Evolutionary conservation across 1,140 invertebrate genomes (phyloP), one percentile per base, ranked within the genome.

Genomic region (Pomacea maculata): DNA sequence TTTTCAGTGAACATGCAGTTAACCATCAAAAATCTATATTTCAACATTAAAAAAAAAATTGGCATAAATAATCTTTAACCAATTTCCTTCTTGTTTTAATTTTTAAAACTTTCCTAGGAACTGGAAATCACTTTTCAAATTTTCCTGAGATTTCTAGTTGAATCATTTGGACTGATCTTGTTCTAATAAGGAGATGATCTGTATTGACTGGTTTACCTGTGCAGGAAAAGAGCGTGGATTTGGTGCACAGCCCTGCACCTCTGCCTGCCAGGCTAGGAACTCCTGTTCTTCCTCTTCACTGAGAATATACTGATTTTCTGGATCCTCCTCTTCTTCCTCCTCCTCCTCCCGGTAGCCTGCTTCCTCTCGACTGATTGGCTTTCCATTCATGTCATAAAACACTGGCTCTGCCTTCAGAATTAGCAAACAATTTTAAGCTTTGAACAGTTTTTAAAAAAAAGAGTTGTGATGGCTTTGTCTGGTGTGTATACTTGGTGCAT

Each of bases 341-440:
- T 82, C 81, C 63, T 85, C 83, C 29, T 83, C 82, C 57, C 68
- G 65, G 78, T 80, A 86, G 9, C 86, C 86, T 57, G 86, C 86
- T 64, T 87, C 83, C 70, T 83, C 79, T 25, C 85, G 82, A 25
- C 80, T 82, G 54, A 87, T 87, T 34, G 76, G 79, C 65, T 86
- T 83, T 9, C 86, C 86, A 75, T 83, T 68, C 57, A 79, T 75
- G 71, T 87, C 83, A 71, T 83, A 87, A 80, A 86, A 87, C 64
- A 87, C 78, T 76, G 86, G 86, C 61, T 87, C 85, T 76, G 82
- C 80, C 86, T 87, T 78, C 21, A 82, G 80, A 54, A 54, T 74
- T 52, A 80, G 6, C 34, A 45, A 45, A 45, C 34, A 45, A 45
- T 45, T 45, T 45, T 45, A 45, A 45, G 34, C 25, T 45, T 45